Conservation (phyloP, 2,113 vertebrate species). For the Pao palembangensis region DNA sequence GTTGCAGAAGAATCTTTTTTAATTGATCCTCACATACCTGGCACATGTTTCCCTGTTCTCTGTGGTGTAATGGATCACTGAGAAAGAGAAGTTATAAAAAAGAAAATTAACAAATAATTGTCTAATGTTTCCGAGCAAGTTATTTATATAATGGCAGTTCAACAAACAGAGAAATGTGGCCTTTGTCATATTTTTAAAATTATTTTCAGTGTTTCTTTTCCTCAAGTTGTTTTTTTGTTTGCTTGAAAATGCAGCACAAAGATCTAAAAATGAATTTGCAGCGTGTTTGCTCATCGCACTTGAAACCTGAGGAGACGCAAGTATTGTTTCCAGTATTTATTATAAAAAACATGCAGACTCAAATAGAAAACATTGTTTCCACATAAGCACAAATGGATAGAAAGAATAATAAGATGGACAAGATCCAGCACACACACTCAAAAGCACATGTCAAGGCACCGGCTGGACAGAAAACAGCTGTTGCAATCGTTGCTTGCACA, state of each 20-base stretch:
- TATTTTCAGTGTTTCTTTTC: neutral
- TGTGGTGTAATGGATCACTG: constrained; percentile 82
- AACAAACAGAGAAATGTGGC: neutral
- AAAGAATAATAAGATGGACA: constrained; percentile 3
- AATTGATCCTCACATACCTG: constrained; percentile 39
- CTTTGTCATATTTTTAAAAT: neutral
- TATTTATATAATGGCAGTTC: no score
- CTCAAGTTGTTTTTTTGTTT: neutral
- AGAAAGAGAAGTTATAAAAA: constrained; percentile 10
- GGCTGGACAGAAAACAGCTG: constrained; percentile 50
- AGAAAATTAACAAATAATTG: neutral
- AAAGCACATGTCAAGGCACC: constrained; percentile 7
- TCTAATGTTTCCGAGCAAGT: neutral
- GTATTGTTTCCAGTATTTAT: constrained; percentile 4
- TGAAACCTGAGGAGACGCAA: neutral
- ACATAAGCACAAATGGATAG: neutral
- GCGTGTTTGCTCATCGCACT: neutral
- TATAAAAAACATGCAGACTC: neutral
- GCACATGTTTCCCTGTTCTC: constrained; percentile 81
- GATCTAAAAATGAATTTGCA: neutral
- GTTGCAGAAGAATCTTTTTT: neutral
- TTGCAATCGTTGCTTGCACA: constrained; percentile 8
- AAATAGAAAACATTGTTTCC: constrained; percentile 14
- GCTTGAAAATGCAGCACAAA: neutral
- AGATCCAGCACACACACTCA: constrained; percentile 2